These are phyloP conservation scores for Ecdyonurus torrentis DNA, from an alignment of 2,888 invertebrate genomes.

Conservation along the genomic window DNA sequence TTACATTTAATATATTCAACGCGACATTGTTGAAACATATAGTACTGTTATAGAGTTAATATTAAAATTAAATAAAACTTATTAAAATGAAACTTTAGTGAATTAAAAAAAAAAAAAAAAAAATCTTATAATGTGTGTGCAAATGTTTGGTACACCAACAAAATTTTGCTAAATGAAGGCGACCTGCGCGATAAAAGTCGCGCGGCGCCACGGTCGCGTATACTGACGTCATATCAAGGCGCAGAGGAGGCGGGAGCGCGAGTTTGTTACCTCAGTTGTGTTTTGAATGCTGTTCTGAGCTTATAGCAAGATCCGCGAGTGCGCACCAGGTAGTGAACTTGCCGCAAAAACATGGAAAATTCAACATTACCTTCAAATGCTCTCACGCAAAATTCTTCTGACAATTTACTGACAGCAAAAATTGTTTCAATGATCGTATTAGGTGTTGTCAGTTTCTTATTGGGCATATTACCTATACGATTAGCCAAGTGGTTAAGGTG, in stretches of 20 bases:
- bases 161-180: no score
- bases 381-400: conserved; percentile 21
- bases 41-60: background rate
- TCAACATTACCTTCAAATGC: background rate
- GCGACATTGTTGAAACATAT: no score
- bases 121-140: no score
- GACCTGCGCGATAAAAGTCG: no score
- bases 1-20: no score
- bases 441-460: conserved; percentile 52
- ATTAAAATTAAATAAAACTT: background rate
- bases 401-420: conserved; percentile 48
- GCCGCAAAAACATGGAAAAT: background rate
- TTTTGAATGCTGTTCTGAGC: background rate
- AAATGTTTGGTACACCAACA: no score
- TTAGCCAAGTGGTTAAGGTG: conserved; percentile 47
- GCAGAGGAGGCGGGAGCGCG: background rate
- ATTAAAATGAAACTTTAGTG: no score
- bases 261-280: background rate
- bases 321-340: no score
- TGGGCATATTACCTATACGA: conserved; percentile 57
- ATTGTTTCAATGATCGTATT: conserved; percentile 61
- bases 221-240: background rate
- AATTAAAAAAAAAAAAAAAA: no score
- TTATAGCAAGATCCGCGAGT: background rate
- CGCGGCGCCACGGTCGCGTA: background rate